Evolutionary conservation across 1,140 invertebrate genomes (phyloP).

Genomic region (Drosophila mayri): DNA sequence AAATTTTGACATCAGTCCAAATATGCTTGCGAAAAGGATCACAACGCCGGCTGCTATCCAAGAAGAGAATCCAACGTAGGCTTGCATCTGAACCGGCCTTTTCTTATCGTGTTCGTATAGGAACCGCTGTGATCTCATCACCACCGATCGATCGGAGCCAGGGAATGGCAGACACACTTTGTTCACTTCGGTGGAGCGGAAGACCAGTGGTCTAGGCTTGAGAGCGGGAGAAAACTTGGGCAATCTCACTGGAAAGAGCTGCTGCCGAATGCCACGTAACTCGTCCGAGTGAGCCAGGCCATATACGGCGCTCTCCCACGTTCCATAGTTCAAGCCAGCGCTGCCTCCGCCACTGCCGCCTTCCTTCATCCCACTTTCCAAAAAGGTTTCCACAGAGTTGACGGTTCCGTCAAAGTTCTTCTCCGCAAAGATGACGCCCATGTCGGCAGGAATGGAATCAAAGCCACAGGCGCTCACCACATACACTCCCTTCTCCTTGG

Average conservation of each 20-base stretch:
- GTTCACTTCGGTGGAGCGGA: conserved; percentile 87
- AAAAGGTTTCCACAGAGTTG: conserved; percentile 91
- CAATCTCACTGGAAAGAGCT: conserved; percentile 88
- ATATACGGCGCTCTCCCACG: conserved; percentile 93
- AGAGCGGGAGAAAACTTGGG: conserved; percentile 88
- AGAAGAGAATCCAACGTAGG: conserved; percentile 87
- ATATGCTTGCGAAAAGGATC: conserved; percentile 87
- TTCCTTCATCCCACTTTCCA: conserved; percentile 85
- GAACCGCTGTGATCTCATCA: conserved; percentile 90
- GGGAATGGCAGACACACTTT: conserved; percentile 90
- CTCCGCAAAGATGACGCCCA: conserved; percentile 91
- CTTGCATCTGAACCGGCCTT: conserved; percentile 89
- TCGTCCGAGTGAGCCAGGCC: conserved; percentile 89
- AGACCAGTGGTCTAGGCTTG: conserved; percentile 86
- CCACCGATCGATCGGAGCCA: conserved; percentile 92
- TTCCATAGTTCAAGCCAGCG: conserved; percentile 89
- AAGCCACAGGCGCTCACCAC: conserved; percentile 96
- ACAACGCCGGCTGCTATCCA: conserved; percentile 81
- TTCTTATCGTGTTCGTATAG: conserved; percentile 89
- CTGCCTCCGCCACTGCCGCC: conserved; percentile 31
- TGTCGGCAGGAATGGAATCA: conserved; percentile 94
- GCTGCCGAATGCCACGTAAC: conserved; percentile 87
- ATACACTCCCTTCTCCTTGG: conserved; percentile 92
- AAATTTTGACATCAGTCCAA: conserved; percentile 89
- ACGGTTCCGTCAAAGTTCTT: conserved; percentile 91